Base-by-base conservation (phyloP, 2,113 vertebrate species). In the Struthidea cinerea region DNA sequence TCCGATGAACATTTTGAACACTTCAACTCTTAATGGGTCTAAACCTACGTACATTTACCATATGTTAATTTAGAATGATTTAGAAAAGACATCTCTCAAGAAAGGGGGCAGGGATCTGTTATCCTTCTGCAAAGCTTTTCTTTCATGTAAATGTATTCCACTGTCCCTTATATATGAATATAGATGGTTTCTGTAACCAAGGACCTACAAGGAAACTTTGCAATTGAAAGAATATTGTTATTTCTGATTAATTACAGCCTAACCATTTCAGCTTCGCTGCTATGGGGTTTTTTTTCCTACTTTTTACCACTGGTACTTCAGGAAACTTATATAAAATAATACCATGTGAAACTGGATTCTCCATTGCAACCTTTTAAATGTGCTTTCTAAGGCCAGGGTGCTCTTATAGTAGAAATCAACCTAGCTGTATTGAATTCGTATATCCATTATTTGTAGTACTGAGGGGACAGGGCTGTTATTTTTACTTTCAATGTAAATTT, bases 1-100 rank as follows among this genome's bases (percentile, higher is more conserved):
- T 94, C 60, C 87, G 84, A 96, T 91, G 89, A 95, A 52, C 46
- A 20, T 96, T 97, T 96, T 96, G 93, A 84, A 71, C 55, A 57
- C 27, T 60, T 90, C 83, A 95, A 13, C 85, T 93, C 77, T 93
- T 95, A 95, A 79, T 91, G 85, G 73, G 78, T 94, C 65, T 71
- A 90, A 96, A 91, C 69, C 39, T 87, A 39, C 42, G 68, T 92
- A 79, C 67, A 46, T 39, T 92, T 76, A 46, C 67, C 82, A 73
- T 86, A 94, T 73, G 92, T 73, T 89, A 94, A 84, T 97, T 94
- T 91, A 81, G 67, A 96, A 79, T 86, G 46, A 86, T 64, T 92
- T 89, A 89, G 87, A 94, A 93, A 96, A 93, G 70, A 22, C 44
- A 52, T 93, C 63, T 93, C 52, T 93, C 56, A 78, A 91, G 83